phyloP scores from a whole-genome alignment of 2,797 vertebrate genomes.

The Buceros bicornis region DNA sequence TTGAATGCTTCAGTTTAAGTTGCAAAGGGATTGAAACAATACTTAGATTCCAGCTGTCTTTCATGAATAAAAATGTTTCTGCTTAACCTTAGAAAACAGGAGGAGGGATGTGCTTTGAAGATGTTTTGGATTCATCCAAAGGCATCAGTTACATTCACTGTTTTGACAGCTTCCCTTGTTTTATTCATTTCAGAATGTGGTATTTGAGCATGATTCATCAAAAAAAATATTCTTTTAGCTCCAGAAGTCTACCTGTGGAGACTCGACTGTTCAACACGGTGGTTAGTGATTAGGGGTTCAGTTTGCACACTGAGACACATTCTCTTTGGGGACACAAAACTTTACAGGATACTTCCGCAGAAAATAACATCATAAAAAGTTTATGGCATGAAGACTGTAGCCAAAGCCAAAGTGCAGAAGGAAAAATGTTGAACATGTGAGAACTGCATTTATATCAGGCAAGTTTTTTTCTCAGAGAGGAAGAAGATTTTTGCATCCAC shows the following conservation, averaged over 20 bases:
- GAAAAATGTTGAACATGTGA: too few relatives aligned
- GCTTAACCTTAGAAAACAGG: slow-evolving; percentile 47
- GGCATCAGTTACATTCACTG: background rate
- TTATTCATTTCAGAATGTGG: background rate
- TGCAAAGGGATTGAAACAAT: slow-evolving; percentile 34
- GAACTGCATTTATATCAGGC: too few relatives aligned
- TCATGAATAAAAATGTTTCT: slow-evolving; percentile 64
- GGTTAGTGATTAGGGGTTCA: background rate
- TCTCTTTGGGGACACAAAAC: background rate
- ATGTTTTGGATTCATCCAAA: slow-evolving; percentile 30
- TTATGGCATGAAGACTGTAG: too few relatives aligned
- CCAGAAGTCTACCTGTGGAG: background rate
- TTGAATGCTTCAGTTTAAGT: slow-evolving; percentile 56
- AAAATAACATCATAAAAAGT: background rate
- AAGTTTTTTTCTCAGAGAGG: too few relatives aligned
- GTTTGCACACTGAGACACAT: background rate
- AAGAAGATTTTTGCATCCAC: too few relatives aligned
- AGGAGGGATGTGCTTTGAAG: slow-evolving; percentile 31
- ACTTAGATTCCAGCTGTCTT: slow-evolving; percentile 22
- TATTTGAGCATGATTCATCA: background rate
- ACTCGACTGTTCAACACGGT: background rate
- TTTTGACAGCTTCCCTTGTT: slow-evolving; percentile 2
- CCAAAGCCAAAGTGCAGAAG: too few relatives aligned
- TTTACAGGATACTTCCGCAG: background rate
- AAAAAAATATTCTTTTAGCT: background rate